Evolutionary conservation across 1,140 invertebrate genomes (phyloP).

Genomic region (Coptotermes formosanus): DNA sequence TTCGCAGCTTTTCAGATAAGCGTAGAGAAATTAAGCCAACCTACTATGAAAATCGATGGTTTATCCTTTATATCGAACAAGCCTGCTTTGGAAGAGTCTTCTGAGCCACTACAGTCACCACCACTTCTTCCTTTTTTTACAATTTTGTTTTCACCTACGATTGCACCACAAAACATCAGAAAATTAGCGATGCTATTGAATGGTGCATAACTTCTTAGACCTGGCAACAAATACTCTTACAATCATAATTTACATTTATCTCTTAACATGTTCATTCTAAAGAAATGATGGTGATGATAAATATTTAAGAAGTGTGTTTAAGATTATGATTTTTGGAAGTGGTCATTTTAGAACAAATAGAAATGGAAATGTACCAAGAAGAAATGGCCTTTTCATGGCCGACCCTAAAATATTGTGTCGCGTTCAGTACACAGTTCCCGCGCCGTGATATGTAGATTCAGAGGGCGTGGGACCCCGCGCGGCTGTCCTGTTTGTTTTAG

Average conservation of each 20-base stretch:
- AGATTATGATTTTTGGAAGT: not conserved
- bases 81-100: no score
- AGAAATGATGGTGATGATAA: not conserved
- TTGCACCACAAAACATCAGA: no score
- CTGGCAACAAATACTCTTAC: not conserved
- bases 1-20: no score
- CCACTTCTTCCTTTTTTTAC: no score
- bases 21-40: no score
- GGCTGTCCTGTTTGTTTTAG: not conserved
- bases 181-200: no score
- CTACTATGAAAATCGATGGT: no score
- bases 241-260: not conserved
- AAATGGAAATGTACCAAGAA: not conserved
- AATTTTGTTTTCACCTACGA: no score
- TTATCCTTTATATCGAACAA: no score
- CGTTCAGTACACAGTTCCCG: not conserved
- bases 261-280: not conserved
- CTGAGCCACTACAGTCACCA: no score
- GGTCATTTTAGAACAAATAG: not conserved
- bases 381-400: not conserved
- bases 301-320: constrained; percentile 11
- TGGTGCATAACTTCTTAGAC: not conserved
- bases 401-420: not conserved
- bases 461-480: not conserved
- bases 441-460: constrained; percentile 5